Conservation (phyloP, 2,888 invertebrate genomes). For the Andrena haemorrhoa region DNA sequence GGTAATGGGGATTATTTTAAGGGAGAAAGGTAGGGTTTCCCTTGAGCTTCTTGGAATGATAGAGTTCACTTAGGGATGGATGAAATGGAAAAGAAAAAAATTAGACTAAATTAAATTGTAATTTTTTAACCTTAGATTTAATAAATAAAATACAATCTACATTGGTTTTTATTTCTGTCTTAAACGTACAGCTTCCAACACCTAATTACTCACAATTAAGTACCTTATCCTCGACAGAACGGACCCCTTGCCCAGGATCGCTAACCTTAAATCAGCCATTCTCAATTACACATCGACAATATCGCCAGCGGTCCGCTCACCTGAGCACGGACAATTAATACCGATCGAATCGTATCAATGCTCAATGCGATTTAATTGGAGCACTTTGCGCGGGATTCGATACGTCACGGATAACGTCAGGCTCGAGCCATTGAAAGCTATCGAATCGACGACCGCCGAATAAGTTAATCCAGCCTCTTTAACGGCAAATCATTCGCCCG, state of each 20-base stretch:
- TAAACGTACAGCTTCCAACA: background rate
- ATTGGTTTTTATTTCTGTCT: no score
- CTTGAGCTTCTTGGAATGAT: no score
- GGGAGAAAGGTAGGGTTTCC: no score
- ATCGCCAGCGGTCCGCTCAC: background rate
- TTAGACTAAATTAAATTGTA: no score
- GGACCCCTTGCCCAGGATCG: background rate
- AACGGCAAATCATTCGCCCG: conserved; percentile 31
- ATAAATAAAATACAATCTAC: no score
- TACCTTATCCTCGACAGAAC: background rate
- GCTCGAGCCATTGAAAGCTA: conserved; percentile 45
- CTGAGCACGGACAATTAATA: conserved; percentile 30
- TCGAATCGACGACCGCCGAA: conserved; percentile 41
- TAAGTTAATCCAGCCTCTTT: conserved; percentile 59
- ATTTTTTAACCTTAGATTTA: no score
- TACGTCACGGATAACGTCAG: conserved; percentile 64
- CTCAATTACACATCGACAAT: conserved; percentile 15
- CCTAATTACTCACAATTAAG: background rate
- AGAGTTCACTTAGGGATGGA: no score
- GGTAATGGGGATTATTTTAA: background rate
- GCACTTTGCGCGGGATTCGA: conserved; percentile 48
- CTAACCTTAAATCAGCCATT: background rate
- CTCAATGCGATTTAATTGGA: conserved; percentile 56
- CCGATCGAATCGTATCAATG: conserved; percentile 48
- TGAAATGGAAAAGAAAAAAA: no score